Evolutionary conservation across 2,797 vertebrate genomes (phyloP), one percentile per base, ranked within the genome.

Genomic region (Clarias pachynema): DNA sequence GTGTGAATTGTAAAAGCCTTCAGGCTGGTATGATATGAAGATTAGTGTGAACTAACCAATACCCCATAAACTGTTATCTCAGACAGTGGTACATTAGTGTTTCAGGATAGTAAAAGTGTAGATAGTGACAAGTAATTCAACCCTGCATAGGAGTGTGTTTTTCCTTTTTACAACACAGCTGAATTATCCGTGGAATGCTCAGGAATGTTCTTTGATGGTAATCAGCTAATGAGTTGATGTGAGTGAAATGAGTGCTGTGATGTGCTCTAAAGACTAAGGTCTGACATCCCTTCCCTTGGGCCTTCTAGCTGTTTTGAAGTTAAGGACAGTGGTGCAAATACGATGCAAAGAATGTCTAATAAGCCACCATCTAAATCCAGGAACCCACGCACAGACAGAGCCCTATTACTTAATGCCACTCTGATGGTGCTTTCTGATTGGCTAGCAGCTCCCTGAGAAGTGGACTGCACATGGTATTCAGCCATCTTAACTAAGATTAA

Each of bases 321-420:
- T 24, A 20, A 78, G 75, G 26, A 44, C 70, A 75, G 60, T n/a
- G 20, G 20, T 10, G 31, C 34, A 63, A 31, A 68, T 66, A 85
- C 59, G 34, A 53, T 49, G n/a, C 63, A 70, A 68, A 14, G n/a
- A 78, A 82, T 78, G 56, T 44, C 60, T 65, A 74, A 81, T 74
- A 74, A 40, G 40, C 53, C 26, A n/a, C 22, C 44, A 66, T 44
- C 59, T 31, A 70, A 63, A 60, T 29, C 20, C 37, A 62, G 56
- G 40, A 40, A 70, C 0, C 6, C 37, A 59, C 31, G 65, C n/a
- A 56, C 72, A 53, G 29, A 63, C 69, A 63, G 12, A 16, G 9
- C n/a, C 60, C 7, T 57, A 14, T 59, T 77, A 34, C 74, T 31
- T 34, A 59, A 59, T 24, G 18, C 16, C 12, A 1, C 16, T 77